These are phyloP conservation scores for Chaunax sp. DNA, from an alignment of 2,797 vertebrate species.

Conservation along the genomic window DNA sequence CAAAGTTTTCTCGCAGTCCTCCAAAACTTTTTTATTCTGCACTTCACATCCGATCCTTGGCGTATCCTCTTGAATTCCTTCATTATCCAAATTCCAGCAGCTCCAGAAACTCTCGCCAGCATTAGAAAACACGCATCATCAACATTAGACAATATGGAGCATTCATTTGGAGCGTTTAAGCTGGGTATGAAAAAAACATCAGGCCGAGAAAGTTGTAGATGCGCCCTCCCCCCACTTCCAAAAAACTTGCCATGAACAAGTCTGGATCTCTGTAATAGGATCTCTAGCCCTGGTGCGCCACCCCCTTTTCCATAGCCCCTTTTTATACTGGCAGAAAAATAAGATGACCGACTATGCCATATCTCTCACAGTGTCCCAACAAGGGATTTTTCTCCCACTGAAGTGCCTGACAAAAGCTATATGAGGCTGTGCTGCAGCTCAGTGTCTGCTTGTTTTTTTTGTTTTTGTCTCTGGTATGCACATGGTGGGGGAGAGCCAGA, in stretches of 20 bases:
- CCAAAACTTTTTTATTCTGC: constrained; percentile 62
- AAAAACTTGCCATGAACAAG: constrained; percentile 77
- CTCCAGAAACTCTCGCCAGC: neutral
- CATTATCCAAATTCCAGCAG: constrained; percentile 53
- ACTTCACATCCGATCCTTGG: constrained; percentile 49
- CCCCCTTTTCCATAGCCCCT: constrained; percentile 70
- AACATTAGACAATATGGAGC: neutral
- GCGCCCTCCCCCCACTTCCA: constrained; percentile 75
- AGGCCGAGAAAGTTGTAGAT: constrained; percentile 59
- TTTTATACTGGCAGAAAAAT: constrained; percentile 52
- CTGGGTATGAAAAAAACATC: constrained; percentile 26
- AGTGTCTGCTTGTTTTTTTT: constrained; percentile 31
- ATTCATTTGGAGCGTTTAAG: constrained; percentile 8
- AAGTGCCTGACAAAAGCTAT: constrained; percentile 31
- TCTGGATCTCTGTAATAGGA: constrained; percentile 85
- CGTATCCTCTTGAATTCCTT: constrained; percentile 38
- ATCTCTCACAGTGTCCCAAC: constrained; percentile 16
- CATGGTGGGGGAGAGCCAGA: constrained; percentile 71
- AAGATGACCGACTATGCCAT: constrained; percentile 31
- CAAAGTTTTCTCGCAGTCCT: constrained; percentile 57
- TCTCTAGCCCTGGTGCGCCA: constrained; percentile 75
- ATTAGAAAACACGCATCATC: neutral
- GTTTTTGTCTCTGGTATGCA: constrained; percentile 76
- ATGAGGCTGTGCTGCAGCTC: constrained; percentile 31
- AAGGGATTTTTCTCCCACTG: constrained; percentile 10